Evolutionary conservation across 2,797 vertebrate genomes (phyloP), one percentile per base, ranked within the genome.

Genomic region (Pitangus sulphuratus): DNA sequence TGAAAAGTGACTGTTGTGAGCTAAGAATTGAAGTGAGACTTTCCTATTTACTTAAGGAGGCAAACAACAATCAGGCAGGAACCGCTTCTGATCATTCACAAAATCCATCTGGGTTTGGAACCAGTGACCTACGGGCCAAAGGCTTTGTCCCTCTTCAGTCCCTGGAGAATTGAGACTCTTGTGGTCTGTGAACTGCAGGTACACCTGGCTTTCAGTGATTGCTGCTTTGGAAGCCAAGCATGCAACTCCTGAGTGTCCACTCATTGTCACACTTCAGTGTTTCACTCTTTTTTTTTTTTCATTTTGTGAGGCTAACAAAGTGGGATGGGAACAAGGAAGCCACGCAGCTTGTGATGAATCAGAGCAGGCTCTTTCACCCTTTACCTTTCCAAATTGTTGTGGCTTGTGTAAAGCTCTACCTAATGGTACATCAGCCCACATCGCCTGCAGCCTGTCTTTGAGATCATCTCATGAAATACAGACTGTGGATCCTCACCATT

Each of bases 81-180:
- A 70, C n/a, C 20, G 30, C 78, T 82, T 77, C 51, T 77, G 56
- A 77, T 82, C 2, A 5, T 39, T 94, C 26, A 56, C 31, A 53
- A 87, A 92, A 83, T 68, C 71, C 0, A 1, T 40, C 40, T 81
- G 56, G 16, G 13, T 79, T 92, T 87, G 82, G 74, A 60, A 65
- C 12, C 39, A 22, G 26, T 64, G 60, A 77, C 56, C 76, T 57
- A 33, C 26, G 57, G 75, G 84, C 87, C 78, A 89, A 74, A 87
- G 81, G 37, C 35, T 87, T 70, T 15, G 5, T 60, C 4, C 64
- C 56, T 79, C 33, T 40, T 8, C 51, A 42, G 51, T 80, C 48
- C 31, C 37, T 15, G 9, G 6, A 48, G 75, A 80, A 33, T 0
- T 0, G 11, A 66, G n/a, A 35, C 62, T 42, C 1, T 8, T 28